phyloP scores from a whole-genome alignment of 2,797 vertebrate species.

The Falco biarmicus region DNA sequence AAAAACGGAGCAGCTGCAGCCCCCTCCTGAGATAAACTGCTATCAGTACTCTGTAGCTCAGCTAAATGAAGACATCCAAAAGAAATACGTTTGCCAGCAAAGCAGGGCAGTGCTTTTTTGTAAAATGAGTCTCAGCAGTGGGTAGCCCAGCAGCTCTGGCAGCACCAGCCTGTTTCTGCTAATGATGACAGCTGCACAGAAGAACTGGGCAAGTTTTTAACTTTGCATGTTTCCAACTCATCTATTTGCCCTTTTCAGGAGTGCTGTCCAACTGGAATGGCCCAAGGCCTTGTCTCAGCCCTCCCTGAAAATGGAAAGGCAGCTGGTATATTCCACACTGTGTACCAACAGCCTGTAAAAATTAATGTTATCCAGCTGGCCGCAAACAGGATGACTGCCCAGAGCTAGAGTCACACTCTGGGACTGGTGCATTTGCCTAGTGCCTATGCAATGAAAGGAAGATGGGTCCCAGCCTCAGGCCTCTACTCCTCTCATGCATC shows the following conservation, averaged over 20 bases:
- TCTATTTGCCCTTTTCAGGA: constrained; percentile 31
- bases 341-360: not conserved
- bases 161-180: constrained; percentile 32
- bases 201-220: constrained; percentile 39
- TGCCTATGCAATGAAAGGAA: not conserved
- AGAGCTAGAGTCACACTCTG: not conserved
- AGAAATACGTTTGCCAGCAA: not conserved
- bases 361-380: constrained; percentile 20
- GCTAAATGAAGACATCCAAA: not conserved
- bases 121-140: not conserved
- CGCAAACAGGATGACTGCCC: not conserved
- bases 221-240: constrained; percentile 26
- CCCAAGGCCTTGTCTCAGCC: constrained; percentile 38
- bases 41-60: not conserved
- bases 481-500: not conserved
- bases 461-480: not conserved
- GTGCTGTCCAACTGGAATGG: constrained; percentile 30
- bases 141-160: constrained; percentile 52
- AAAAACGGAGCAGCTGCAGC: not conserved
- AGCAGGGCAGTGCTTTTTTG: constrained; percentile 16
- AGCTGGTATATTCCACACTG: constrained; percentile 43
- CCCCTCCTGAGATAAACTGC: not conserved
- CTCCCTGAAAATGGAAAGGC: constrained; percentile 32
- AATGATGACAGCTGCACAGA: constrained; percentile 58
- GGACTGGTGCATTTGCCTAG: not conserved